phyloP scores from a whole-genome alignment of 2,797 vertebrate genomes.

The Sibirionetta formosa region DNA sequence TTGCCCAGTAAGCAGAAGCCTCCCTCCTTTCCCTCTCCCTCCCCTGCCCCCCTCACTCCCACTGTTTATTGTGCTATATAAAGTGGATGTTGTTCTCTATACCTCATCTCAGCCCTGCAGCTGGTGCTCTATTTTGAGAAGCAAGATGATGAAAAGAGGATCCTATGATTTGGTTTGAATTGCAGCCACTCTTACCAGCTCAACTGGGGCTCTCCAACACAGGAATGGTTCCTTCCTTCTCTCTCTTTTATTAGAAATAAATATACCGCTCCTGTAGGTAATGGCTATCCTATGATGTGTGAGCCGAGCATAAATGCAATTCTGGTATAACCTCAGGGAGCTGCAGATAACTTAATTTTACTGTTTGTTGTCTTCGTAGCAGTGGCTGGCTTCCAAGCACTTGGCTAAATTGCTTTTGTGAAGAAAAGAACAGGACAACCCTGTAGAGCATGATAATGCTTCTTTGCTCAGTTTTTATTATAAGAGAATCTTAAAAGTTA shows the following conservation, averaged over 20 bases:
- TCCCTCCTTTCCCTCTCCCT: neutral
- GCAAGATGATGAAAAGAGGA: neutral
- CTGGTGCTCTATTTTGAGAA: constrained; percentile 44
- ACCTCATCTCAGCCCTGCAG: neutral
- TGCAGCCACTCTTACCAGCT: neutral
- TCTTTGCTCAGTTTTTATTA: neutral
- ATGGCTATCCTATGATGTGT: neutral
- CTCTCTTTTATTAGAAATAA: neutral
- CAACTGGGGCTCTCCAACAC: neutral
- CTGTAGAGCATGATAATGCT: neutral
- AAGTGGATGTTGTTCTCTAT: neutral
- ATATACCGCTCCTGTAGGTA: neutral
- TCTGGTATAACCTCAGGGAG: neutral
- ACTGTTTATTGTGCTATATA: neutral
- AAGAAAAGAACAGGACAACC: neutral
- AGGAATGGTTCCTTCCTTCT: neutral
- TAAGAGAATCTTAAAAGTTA: neutral
- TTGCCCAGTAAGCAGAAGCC: neutral
- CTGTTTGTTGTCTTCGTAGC: neutral
- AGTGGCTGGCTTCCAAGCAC: neutral
- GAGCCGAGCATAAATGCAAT: neutral
- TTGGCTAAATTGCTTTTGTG: neutral
- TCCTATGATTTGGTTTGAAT: neutral
- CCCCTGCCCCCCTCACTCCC: neutral
- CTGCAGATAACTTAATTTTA: neutral